A percentile compares a stretch with the other conserved stretches of the same genome.
phyloP scores from a whole-genome alignment of 2,888 invertebrate genomes.

The Andrena haemorrhoa region DNA sequence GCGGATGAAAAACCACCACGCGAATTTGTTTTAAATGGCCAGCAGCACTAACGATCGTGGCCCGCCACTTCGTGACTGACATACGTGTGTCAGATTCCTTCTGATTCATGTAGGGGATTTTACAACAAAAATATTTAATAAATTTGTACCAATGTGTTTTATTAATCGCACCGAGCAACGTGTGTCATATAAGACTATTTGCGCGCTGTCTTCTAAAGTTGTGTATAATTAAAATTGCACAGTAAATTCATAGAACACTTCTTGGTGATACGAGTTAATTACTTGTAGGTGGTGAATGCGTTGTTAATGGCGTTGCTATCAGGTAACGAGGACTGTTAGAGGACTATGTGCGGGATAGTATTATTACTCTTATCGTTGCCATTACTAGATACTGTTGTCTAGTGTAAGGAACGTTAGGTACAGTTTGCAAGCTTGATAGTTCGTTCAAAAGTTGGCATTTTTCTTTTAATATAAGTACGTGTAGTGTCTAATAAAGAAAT shows the following conservation, averaged over 20 bases:
- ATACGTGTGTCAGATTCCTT: slow-evolving; percentile 12
- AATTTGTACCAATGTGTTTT: not conserved
- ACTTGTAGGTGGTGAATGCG: not conserved
- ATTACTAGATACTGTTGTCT: not conserved
- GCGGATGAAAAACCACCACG: slow-evolving; percentile 25
- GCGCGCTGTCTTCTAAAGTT: too few species aligned
- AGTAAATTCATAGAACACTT: too few species aligned
- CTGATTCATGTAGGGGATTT: slow-evolving; percentile 9
- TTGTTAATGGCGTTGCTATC: not conserved
- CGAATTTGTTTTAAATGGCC: slow-evolving; percentile 61
- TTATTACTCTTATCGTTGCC: not conserved
- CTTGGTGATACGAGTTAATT: too few species aligned
- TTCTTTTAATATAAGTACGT: too few species aligned
- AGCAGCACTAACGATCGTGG: slow-evolving; percentile 41
- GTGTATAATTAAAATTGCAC: not conserved
- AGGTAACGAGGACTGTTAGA: not conserved
- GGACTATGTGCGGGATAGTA: not conserved
- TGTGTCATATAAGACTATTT: too few species aligned
- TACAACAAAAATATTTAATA: not conserved
- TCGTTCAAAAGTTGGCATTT: not conserved
- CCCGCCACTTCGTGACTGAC: slow-evolving; percentile 39
- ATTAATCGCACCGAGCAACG: not conserved
- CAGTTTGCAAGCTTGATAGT: not conserved
- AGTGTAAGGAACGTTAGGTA: not conserved
- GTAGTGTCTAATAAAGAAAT: too few species aligned